Conservation (phyloP, 2,888 invertebrate genomes). For the Phengaris alcon region DNA sequence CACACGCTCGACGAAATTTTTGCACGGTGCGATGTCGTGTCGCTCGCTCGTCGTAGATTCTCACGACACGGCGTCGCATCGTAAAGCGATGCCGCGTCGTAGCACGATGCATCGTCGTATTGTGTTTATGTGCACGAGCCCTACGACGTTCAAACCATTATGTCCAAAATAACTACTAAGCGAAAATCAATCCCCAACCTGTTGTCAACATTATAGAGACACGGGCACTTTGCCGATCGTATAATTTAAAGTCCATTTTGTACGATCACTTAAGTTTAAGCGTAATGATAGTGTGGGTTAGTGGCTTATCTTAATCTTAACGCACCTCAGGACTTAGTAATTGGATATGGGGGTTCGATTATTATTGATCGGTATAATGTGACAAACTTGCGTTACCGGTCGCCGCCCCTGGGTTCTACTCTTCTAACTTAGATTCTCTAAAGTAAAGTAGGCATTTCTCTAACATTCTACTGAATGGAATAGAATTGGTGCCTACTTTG, state of each 20-base stretch:
- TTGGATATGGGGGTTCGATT: constrained; percentile 58
- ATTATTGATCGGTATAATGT: constrained; percentile 72
- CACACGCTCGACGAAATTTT: too few relatives aligned
- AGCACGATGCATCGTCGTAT: too few relatives aligned
- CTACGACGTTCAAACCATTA: not conserved
- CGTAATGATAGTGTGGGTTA: constrained; percentile 68
- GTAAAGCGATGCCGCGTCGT: too few relatives aligned
- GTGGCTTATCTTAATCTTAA: constrained; percentile 71
- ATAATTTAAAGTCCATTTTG: constrained; percentile 71
- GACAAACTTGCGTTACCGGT: constrained; percentile 14
- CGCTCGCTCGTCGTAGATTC: too few relatives aligned
- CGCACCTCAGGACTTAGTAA: constrained; percentile 60
- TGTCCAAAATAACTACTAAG: not conserved
- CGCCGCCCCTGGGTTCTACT: not conserved
- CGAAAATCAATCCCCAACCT: constrained; percentile 23
- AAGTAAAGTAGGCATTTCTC: too few relatives aligned
- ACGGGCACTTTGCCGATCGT: constrained; percentile 39
- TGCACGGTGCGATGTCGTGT: too few relatives aligned
- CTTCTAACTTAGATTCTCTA: not conserved
- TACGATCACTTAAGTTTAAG: constrained; percentile 57
- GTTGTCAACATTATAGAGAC: constrained; percentile 56
- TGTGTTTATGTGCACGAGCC: too few relatives aligned
- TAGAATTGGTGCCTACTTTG: too few relatives aligned
- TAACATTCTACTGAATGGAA: too few relatives aligned
- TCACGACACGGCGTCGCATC: too few relatives aligned